These are phyloP conservation scores for Karalla daura DNA, from an alignment of 2,797 vertebrate genomes.

Conservation along the genomic window DNA sequence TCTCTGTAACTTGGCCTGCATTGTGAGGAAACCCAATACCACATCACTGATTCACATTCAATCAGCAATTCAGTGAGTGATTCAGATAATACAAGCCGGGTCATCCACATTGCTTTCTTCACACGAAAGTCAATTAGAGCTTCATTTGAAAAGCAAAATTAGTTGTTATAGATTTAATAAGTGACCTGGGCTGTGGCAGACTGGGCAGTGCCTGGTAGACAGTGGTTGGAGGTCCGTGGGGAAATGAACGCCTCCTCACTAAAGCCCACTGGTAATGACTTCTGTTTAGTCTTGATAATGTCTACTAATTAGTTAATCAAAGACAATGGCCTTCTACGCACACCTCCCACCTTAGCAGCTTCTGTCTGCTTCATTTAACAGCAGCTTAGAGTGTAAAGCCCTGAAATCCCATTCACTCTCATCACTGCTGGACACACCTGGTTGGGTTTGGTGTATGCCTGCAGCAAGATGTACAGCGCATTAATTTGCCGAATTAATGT, in stretches of 20 bases:
- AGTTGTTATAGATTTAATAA: slow-evolving; percentile 82
- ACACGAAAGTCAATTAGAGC: slow-evolving; percentile 81
- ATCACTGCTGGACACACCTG: slow-evolving; percentile 73
- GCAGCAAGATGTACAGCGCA: slow-evolving; percentile 68
- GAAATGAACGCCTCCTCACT: slow-evolving; percentile 77
- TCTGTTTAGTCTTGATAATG: slow-evolving; percentile 88
- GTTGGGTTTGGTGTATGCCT: slow-evolving; percentile 63
- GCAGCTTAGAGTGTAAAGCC: slow-evolving; percentile 63
- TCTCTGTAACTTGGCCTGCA: slow-evolving; percentile 23
- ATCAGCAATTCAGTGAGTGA: slow-evolving; percentile 66
- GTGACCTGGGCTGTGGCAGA: slow-evolving; percentile 70
- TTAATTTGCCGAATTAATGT: slow-evolving; percentile 64
- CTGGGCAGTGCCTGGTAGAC: slow-evolving; percentile 52
- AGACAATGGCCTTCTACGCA: slow-evolving; percentile 77
- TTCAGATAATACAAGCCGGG: slow-evolving; percentile 63
- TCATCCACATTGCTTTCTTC: slow-evolving; percentile 65
- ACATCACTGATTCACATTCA: slow-evolving; percentile 57
- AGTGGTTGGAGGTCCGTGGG: slow-evolving; percentile 67
- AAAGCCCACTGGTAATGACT: slow-evolving; percentile 82
- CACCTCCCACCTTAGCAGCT: slow-evolving; percentile 75
- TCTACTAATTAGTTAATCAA: slow-evolving; percentile 88
- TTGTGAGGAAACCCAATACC: slow-evolving; percentile 58
- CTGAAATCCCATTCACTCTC: slow-evolving; percentile 61
- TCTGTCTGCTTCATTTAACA: slow-evolving; percentile 72
- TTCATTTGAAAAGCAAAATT: slow-evolving; percentile 83